These are phyloP conservation scores for Dyspetes luteomarginatus DNA, from an alignment of 2,888 invertebrate genomes.

Conservation along the genomic window DNA sequence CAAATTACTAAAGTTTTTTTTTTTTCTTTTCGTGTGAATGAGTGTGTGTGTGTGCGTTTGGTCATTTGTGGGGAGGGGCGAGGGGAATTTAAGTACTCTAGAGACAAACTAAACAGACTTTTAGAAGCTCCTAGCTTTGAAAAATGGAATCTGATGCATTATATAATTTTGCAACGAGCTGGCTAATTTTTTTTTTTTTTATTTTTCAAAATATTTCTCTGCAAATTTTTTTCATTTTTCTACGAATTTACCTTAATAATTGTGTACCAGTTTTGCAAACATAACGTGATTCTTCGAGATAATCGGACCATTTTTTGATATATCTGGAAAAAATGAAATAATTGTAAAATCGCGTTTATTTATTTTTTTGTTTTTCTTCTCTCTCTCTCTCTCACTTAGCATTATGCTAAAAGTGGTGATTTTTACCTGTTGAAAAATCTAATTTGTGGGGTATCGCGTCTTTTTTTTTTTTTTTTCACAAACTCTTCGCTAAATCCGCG, in stretches of 20 bases:
- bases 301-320: slow-evolving; percentile 70
- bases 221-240: slow-evolving; percentile 24
- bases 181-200: slow-evolving; percentile 7
- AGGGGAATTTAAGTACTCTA: slow-evolving; percentile 34
- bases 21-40: slow-evolving; percentile 17
- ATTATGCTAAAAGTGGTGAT: neutral
- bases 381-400: neutral
- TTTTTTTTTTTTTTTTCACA: too few species aligned
- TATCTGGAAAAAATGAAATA: slow-evolving; percentile 68
- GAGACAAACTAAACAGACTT: slow-evolving; percentile 60
- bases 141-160: slow-evolving; percentile 49
- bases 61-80: neutral
- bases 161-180: slow-evolving; percentile 48
- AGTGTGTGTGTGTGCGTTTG: neutral
- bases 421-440: too few species aligned
- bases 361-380: slow-evolving; percentile 1
- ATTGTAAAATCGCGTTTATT: slow-evolving; percentile 36
- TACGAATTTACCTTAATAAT: slow-evolving; percentile 68
- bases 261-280: slow-evolving; percentile 71
- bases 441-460: too few species aligned
- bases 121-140: slow-evolving; percentile 60
- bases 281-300: slow-evolving; percentile 70
- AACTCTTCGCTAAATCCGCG: too few species aligned
- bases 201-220: slow-evolving; percentile 10
- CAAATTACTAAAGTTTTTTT: too few species aligned